Base-by-base conservation (phyloP, 1,140 invertebrate genomes). In the Drosophila orosa region DNA sequence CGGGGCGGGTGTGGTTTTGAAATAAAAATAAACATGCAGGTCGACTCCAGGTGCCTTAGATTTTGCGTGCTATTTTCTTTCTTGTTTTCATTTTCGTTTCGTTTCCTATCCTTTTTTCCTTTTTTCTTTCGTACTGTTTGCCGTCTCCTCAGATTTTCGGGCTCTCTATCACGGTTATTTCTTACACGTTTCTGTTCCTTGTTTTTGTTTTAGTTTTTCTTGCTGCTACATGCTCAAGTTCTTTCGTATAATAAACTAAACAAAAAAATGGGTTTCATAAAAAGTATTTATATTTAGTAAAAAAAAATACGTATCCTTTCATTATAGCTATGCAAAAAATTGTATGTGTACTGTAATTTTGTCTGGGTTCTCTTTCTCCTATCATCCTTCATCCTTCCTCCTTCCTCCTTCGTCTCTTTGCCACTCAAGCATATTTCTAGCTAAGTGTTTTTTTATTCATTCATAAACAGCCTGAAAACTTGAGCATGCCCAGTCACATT, bases 251-350 rank as follows among this genome's bases (percentile, higher is more conserved):
- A 60, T 72, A 59, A 60, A 72, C 62, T 61, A 63, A 72, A 57
- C 25, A 58, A 81, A 67, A 85, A 74, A 74, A 71, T 40, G 17
- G 15, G 40, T 56, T 66, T 37, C 54, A 58, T 59, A 72, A 58
- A 40, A 58, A 69, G 50, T 71, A 37, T 68, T 69, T 55, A 69
- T 71, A 71, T 29, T 44, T 71, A 69, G 31, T 42, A 31, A 74
- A 74, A 73, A 73, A 74, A 74, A 74, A 40, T 8, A 22, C 29
- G 58, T 55, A 63, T 63, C 31, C n/a, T 68, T 71, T 40, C 63
- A 69, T 69, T 74, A 74, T 42, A 74, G 39, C 72, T 74, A 74
- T 74, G 33, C 62, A 74, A 74, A 74, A 74, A 74, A 74, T 27
- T 45, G 45, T 33, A 27, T 37, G 31, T 74, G 40, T 50, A 48